Conservation (phyloP, 2,113 vertebrate genomes). For the Scomber japonicus region DNA sequence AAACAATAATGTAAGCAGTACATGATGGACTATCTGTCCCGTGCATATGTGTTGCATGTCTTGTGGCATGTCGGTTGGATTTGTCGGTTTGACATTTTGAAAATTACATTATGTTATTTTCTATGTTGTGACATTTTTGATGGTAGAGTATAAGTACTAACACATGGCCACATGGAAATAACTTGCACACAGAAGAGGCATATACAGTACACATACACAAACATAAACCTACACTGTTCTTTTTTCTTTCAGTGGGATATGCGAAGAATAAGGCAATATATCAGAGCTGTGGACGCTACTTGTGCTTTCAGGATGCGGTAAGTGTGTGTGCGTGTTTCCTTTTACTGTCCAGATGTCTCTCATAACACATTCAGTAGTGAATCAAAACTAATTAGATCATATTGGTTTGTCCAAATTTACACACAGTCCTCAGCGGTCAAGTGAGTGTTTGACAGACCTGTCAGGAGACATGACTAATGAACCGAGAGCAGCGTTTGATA, state of each 20-base stretch:
- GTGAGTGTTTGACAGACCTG: constrained; percentile 50
- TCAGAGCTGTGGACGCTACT: constrained; percentile 91
- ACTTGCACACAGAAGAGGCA: neutral
- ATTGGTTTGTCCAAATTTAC: constrained; percentile 35
- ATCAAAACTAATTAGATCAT: constrained; percentile 36
- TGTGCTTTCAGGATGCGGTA: constrained; percentile 98
- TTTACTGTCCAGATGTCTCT: constrained; percentile 25
- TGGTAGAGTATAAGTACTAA: neutral
- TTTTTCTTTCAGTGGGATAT: constrained; percentile 91
- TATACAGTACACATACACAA: neutral
- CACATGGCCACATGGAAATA: constrained; percentile 4
- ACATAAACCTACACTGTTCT: constrained; percentile 33
- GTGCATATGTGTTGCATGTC: neutral
- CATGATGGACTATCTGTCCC: neutral
- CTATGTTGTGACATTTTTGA: neutral
- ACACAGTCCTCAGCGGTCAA: constrained; percentile 26
- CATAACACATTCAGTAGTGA: constrained; percentile 40
- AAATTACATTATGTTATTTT: neutral
- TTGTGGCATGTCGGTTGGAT: too few species aligned
- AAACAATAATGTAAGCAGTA: neutral
- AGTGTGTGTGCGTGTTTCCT: constrained; percentile 76
- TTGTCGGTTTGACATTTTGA: neutral
- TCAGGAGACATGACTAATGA: constrained; percentile 47
- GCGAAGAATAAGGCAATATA: constrained; percentile 93
- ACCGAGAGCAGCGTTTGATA: constrained; percentile 9